phyloP scores from a whole-genome alignment of 2,113 vertebrate genomes.

The Monopterus albus region DNA sequence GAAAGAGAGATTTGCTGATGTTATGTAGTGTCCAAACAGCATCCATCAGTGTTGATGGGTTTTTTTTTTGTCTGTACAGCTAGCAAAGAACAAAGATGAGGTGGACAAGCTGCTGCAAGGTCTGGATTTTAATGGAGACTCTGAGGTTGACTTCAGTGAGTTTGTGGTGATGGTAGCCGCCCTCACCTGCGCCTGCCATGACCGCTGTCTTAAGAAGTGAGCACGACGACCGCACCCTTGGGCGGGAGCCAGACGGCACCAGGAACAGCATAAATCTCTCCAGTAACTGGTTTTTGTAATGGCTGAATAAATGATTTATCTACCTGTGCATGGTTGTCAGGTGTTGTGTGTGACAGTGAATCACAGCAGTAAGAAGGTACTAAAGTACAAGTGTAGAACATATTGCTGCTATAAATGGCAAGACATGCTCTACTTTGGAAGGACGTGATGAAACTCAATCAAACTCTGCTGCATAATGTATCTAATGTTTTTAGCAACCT shows the following conservation, averaged over 20 bases:
- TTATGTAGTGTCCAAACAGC: not conserved
- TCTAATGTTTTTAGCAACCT: not conserved
- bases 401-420: too few species aligned
- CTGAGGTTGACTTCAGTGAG: constrained; percentile 83
- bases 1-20: not conserved
- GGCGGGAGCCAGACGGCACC: not conserved
- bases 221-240: not conserved
- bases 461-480: not conserved
- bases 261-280: not conserved
- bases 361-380: not conserved
- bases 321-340: not conserved
- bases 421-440: not conserved
- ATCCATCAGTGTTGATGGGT: not conserved
- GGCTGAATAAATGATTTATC: constrained; percentile 26
- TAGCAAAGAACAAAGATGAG: constrained; percentile 50
- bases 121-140: constrained; percentile 78
- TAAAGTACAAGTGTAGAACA: too few species aligned
- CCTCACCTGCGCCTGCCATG: constrained; percentile 74
- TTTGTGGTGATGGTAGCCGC: constrained; percentile 77
- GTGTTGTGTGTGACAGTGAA: not conserved
- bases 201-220: constrained; percentile 25
- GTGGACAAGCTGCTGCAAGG: constrained; percentile 74
- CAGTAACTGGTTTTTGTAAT: not conserved
- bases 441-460: not conserved
- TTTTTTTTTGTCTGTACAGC: constrained; percentile 18